A percentile compares a stretch with the other conserved stretches of the same genome.
Conservation (phyloP, 2,113 vertebrate species). For the Eubucco bourcierii region DNA sequence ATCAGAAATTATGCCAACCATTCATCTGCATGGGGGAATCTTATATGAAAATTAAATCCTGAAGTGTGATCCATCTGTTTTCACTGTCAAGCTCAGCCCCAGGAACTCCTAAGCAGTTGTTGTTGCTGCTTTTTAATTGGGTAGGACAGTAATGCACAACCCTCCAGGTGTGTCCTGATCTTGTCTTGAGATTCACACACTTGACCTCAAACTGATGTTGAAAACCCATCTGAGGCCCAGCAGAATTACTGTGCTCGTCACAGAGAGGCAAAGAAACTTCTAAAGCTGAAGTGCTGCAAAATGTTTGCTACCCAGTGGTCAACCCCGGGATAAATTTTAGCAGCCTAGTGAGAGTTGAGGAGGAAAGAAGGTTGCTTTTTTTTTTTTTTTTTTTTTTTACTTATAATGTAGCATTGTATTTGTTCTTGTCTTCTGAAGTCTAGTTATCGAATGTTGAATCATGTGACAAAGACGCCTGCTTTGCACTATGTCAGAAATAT, state of each 20-base stretch:
- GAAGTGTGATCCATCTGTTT: conserved; percentile 60
- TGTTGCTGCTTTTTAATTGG: conserved; percentile 42
- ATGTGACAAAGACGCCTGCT: background rate
- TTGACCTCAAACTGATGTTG: conserved; percentile 29
- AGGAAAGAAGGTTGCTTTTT: background rate
- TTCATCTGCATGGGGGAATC: conserved; percentile 42
- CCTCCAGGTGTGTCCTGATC: conserved; percentile 44
- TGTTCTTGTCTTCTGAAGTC: conserved; percentile 29
- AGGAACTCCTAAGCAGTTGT: conserved; percentile 60
- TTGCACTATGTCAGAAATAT: conserved; percentile 30
- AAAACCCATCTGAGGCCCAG: conserved; percentile 13
- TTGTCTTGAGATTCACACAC: conserved; percentile 30
- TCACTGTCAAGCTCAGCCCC: conserved; percentile 8
- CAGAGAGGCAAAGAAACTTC: background rate
- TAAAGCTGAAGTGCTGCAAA: background rate
- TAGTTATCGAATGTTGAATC: background rate
- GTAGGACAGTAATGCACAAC: conserved; percentile 42
- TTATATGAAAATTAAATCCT: conserved; percentile 59
- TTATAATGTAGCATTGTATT: background rate
- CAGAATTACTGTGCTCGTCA: background rate
- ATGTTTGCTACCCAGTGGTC: background rate
- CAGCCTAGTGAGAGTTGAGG: background rate
- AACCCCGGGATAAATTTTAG: background rate
- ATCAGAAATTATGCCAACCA: conserved; percentile 15
- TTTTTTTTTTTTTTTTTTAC: background rate